Evolutionary conservation across 2,797 vertebrate species (phyloP).

Genomic region (Galaxias olidus): DNA sequence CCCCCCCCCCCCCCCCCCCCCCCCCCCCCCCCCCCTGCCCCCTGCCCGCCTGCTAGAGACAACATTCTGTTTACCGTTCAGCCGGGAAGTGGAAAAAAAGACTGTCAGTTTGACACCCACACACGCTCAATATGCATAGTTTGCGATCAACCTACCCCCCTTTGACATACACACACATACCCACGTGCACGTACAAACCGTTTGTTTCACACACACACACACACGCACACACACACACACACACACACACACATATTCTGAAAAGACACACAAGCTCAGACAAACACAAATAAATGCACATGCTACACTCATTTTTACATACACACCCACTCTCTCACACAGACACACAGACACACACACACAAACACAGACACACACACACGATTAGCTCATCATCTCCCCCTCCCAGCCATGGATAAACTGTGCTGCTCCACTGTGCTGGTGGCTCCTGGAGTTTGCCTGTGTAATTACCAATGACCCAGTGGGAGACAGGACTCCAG

Average conservation of each 20-base stretch:
- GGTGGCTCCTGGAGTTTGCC: slow-evolving; percentile 1
- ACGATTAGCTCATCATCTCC: not conserved
- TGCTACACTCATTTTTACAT: not conserved
- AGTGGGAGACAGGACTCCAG: not conserved
- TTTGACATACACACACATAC: slow-evolving; percentile 16
- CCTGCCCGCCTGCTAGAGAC: slow-evolving; percentile 29
- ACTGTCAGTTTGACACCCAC: slow-evolving; percentile 40
- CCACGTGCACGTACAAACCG: not conserved
- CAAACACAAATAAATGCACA: not conserved
- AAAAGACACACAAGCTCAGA: not conserved
- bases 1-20: not conserved
- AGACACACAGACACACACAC: not conserved
- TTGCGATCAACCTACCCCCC: slow-evolving; percentile 39
- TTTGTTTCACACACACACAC: slow-evolving; percentile 5
- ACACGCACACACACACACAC: slow-evolving; percentile 6
- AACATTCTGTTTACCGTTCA: slow-evolving; percentile 61
- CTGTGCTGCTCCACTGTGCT: not conserved
- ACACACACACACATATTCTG: not conserved
- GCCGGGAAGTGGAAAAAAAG: slow-evolving; percentile 36
- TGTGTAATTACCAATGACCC: slow-evolving; percentile 23
- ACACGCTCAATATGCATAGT: slow-evolving; percentile 36
- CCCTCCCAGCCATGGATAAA: slow-evolving; percentile 7
- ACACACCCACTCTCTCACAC: not conserved
- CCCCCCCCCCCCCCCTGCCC: slow-evolving; percentile 14
- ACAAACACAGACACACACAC: slow-evolving; percentile 5